Evolutionary conservation across 2,113 vertebrate species (phyloP), one percentile per base, ranked within the genome.

Genomic region (Syngnathus scovelli): DNA sequence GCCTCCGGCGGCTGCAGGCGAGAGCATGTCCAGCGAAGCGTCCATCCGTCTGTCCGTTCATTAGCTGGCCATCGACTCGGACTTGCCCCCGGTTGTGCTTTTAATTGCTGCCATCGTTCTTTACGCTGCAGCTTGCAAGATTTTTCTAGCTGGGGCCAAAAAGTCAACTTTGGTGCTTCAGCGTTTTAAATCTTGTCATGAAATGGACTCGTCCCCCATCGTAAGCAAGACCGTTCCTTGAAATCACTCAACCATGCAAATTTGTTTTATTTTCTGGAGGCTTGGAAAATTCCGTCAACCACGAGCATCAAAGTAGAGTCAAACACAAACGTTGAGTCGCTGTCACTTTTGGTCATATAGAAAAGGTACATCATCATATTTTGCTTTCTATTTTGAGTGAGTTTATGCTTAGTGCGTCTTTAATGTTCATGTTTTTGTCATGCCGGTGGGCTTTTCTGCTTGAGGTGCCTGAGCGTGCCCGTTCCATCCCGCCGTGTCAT

Each of bases 401-500:
- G 5, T 64, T 36, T 16, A 19, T 33, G 37, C 37, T 61, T 19
- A 19, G 36, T 38, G 10, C 13, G 12, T 7, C 6, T 75, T n/a
- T 46, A 4, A 48, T 48, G 16, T 48, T 48, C 27, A 19, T 51
- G 52, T 70, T 73, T 80, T 61, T 74, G 65, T 62, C 69, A 41
- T 65, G 60, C 44, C 61, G 65, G 27, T 33, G 27, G 27, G 27
- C 27, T 3, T 33, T 33, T 33, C 27, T 33, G 27, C 27, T 33
- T 33, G 27, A 33, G 27, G 27, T 33, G 27, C 27, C 27, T 33
- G 27, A 33, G 27, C 27, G 27, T 33, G 27, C 27, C 27, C 27
- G 27, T 33, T 33, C 27, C 62, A n/a, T 48, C 48, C 64, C 39
- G 80, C 74, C 83, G 27, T 89, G 67, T 87, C 61, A 85, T 86